Evolutionary conservation across 2,797 vertebrate species (phyloP).

Genomic region (Pseudopleuronectes americanus): DNA sequence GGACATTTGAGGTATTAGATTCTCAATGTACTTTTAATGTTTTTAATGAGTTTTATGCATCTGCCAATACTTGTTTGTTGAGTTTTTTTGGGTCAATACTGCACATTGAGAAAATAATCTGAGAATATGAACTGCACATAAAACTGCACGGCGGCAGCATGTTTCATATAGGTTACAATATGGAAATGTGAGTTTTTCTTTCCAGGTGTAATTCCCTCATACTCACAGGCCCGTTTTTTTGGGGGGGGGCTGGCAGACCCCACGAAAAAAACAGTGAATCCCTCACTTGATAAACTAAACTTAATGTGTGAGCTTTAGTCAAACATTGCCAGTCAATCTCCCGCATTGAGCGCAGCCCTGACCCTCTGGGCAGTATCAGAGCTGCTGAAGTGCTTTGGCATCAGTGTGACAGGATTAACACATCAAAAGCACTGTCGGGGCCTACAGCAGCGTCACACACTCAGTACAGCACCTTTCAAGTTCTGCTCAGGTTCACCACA

Average conservation of each 20-base stretch:
- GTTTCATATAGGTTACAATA: constrained; percentile 4
- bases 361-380: constrained; percentile 80
- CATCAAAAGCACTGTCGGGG: constrained; percentile 81
- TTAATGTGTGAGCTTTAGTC: constrained; percentile 74
- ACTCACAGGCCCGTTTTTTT: constrained; percentile 8
- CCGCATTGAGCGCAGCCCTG: constrained; percentile 67
- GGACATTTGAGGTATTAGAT: not conserved
- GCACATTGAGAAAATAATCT: constrained; percentile 14
- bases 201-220: constrained; percentile 32
- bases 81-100: not conserved
- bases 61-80: not conserved
- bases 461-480: constrained; percentile 83
- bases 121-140: too few species aligned
- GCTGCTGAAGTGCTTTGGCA: constrained; percentile 78
- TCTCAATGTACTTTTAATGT: not conserved
- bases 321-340: constrained; percentile 76
- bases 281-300: constrained; percentile 65
- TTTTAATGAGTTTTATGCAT: not conserved
- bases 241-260: constrained; percentile 43
- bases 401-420: constrained; percentile 85
- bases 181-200: constrained; percentile 14
- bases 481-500: constrained; percentile 83
- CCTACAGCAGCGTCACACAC: constrained; percentile 78
- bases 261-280: constrained; percentile 41
- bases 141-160: too few species aligned